Evolutionary conservation across 2,888 invertebrate genomes (phyloP).

Genomic region (Mythimna ferrago): DNA sequence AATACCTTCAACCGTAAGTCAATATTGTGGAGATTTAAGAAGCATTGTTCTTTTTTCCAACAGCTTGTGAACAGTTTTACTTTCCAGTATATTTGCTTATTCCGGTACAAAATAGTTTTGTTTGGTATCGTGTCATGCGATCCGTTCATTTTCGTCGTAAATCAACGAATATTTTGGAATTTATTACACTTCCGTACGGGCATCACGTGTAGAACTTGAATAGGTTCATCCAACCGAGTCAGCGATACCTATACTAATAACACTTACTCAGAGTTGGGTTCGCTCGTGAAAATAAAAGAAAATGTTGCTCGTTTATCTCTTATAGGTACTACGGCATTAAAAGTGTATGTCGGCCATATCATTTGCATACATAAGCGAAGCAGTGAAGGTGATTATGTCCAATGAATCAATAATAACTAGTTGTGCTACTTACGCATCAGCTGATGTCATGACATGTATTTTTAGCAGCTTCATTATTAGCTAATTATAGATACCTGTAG

Average conservation of each 20-base stretch:
- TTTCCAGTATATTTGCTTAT: background rate
- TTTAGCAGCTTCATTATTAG: slow-evolving; percentile 11
- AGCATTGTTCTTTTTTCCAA: background rate
- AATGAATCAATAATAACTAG: slow-evolving; percentile 56
- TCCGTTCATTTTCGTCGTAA: slow-evolving; percentile 20
- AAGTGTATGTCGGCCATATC: slow-evolving; percentile 39
- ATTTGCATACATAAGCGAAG: slow-evolving; percentile 58
- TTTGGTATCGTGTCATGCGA: slow-evolving; percentile 22
- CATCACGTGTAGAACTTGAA: slow-evolving; percentile 27
- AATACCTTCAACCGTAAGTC: background rate
- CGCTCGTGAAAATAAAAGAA: slow-evolving; percentile 39
- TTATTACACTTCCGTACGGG: slow-evolving; percentile 32
- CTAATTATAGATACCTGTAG: slow-evolving; percentile 3
- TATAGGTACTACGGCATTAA: slow-evolving; percentile 26
- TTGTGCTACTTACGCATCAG: slow-evolving; percentile 35
- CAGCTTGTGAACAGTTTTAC: background rate
- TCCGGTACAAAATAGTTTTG: slow-evolving; percentile 14
- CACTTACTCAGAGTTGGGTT: slow-evolving; percentile 11
- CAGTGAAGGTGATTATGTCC: slow-evolving; percentile 64
- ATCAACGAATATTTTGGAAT: slow-evolving; percentile 41
- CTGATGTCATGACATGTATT: slow-evolving; percentile 47
- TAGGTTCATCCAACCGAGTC: slow-evolving; percentile 27
- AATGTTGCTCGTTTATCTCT: slow-evolving; percentile 21
- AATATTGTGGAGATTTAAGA: background rate
- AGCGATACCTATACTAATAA: slow-evolving; percentile 37